Conservation (phyloP, 1,140 invertebrate species). For the Caenorhabditis remanei region DNA sequence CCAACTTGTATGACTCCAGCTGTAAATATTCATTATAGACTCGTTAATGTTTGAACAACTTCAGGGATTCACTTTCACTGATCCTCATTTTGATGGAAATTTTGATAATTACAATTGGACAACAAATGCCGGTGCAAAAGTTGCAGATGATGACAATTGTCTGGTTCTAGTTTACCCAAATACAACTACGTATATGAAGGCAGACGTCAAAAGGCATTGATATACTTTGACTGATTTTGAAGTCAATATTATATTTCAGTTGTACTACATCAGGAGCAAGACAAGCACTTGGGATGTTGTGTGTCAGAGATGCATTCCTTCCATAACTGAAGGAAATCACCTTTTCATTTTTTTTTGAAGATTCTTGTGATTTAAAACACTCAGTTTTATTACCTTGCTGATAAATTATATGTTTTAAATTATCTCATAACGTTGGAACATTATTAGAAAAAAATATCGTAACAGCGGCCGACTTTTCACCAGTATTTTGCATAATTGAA, state of each 20-base stretch:
- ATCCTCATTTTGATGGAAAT: background rate
- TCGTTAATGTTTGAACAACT: background rate
- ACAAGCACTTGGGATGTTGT: background rate
- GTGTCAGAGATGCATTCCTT: background rate
- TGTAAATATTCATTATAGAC: background rate
- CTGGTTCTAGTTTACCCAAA: conserved; percentile 6
- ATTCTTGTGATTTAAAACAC: too few relatives aligned
- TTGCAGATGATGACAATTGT: conserved; percentile 9
- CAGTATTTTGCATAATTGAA: too few relatives aligned
- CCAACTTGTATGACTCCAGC: background rate
- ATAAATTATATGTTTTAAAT: too few relatives aligned
- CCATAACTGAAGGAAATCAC: background rate
- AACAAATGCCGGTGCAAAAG: conserved; percentile 5
- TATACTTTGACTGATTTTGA: background rate
- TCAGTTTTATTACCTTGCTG: too few relatives aligned
- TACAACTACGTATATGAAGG: background rate
- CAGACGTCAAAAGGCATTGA: conserved; percentile 16
- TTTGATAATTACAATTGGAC: background rate
- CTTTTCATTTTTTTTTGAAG: background rate
- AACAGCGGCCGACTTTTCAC: too few relatives aligned
- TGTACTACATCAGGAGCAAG: background rate
- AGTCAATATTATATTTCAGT: background rate
- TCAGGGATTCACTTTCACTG: conserved; percentile 17
- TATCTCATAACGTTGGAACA: too few relatives aligned
- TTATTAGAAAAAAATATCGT: too few relatives aligned